These are phyloP conservation scores for Macaca mulatta DNA, from an alignment of 2,113 vertebrate genomes.

Conservation along the genomic window DNA sequence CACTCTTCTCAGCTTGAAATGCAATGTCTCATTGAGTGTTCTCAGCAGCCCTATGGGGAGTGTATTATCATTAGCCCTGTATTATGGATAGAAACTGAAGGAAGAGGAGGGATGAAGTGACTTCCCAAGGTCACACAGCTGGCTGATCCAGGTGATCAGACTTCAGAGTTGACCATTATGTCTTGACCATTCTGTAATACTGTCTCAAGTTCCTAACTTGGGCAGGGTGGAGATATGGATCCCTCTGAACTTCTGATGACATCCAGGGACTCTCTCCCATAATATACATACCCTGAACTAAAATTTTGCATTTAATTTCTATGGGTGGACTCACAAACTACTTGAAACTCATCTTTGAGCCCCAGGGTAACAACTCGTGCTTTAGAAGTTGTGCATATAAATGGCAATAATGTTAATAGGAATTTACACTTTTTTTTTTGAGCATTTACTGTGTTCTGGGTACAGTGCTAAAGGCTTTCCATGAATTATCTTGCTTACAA, in stretches of 20 bases:
- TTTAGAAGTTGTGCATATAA: neutral
- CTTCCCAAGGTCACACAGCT: neutral
- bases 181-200: neutral
- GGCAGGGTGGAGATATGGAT: accelerated
- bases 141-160: neutral
- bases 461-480: neutral
- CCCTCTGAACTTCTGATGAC: neutral
- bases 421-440: too few species aligned
- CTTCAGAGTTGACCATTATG: neutral
- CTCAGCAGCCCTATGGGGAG: accelerated
- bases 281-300: neutral
- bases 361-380: neutral
- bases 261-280: neutral
- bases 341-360: neutral
- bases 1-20: neutral
- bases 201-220: neutral
- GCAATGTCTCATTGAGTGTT: neutral
- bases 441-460: neutral
- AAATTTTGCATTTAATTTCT: neutral
- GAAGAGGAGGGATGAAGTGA: neutral
- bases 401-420: neutral
- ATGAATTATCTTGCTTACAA: neutral
- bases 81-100: neutral
- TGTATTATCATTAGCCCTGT: neutral
- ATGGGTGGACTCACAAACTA: neutral